phyloP scores from a whole-genome alignment of 2,113 vertebrate species.

The Lontra canadensis region DNA sequence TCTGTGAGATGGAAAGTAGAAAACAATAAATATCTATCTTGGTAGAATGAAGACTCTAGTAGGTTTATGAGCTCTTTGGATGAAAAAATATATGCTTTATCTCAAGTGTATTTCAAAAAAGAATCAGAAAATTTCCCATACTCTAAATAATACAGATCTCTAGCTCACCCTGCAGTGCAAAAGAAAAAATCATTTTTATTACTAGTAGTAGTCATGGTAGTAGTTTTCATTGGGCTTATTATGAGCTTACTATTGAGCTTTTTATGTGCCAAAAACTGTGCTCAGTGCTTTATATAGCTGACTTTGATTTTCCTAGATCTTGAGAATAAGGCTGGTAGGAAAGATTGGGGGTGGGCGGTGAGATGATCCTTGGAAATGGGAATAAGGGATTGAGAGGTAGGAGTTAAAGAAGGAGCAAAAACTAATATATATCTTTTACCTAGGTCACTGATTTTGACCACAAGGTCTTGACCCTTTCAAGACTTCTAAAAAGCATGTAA shows the following conservation, averaged over 20 bases:
- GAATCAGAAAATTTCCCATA: not conserved
- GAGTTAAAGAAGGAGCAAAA: not conserved
- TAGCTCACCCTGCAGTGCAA: constrained; percentile 23
- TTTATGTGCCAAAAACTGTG: not conserved
- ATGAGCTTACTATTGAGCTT: not conserved
- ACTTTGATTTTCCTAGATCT: not conserved
- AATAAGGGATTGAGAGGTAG: not conserved
- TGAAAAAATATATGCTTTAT: not conserved
- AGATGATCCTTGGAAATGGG: not conserved
- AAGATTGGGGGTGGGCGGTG: no score
- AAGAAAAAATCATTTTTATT: constrained; percentile 4
- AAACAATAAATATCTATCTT: constrained; percentile 20
- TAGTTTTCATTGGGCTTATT: not conserved
- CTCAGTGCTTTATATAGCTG: not conserved
- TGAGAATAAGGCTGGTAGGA: not conserved
- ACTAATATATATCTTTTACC: not conserved
- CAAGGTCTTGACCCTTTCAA: not conserved
- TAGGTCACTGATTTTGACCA: not conserved
- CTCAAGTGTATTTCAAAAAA: not conserved
- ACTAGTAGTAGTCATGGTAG: not conserved
- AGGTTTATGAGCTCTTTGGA: not conserved
- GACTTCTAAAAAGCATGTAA: not conserved
- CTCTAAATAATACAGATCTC: not conserved
- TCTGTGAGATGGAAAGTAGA: not conserved
- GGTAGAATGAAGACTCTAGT: constrained; percentile 5